Conservation (phyloP, 2,797 vertebrate species). For the Thripadectes ignobilis region DNA sequence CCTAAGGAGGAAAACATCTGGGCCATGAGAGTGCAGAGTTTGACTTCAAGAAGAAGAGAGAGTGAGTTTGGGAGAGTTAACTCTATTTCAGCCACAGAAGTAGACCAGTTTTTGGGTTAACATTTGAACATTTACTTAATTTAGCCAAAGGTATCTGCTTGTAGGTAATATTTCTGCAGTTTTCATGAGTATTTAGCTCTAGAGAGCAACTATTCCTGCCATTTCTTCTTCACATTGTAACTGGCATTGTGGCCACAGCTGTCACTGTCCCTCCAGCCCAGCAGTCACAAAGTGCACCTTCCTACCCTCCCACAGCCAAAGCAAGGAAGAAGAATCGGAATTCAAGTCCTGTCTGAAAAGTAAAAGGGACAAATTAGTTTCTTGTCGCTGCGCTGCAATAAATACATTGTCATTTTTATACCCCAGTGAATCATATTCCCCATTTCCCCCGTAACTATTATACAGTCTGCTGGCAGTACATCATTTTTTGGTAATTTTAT, state of each 20-base stretch:
- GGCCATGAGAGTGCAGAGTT: neutral
- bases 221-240: neutral
- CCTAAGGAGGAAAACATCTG: neutral
- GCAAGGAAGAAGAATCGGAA: constrained; percentile 71
- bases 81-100: neutral
- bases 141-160: neutral
- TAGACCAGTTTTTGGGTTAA: neutral
- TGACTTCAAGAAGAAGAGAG: neutral
- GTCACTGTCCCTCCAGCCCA: neutral
- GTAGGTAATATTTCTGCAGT: neutral
- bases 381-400: constrained; percentile 80
- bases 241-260: neutral
- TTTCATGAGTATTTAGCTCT: neutral
- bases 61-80: neutral
- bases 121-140: neutral
- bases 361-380: constrained; percentile 85
- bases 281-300: neutral
- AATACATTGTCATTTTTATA: constrained; percentile 86
- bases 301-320: constrained; percentile 21
- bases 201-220: neutral
- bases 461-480: constrained; percentile 84
- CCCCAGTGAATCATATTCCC: constrained; percentile 82
- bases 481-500: constrained; percentile 88
- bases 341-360: constrained; percentile 80
- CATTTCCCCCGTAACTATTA: constrained; percentile 85